Evolutionary conservation across 2,113 vertebrate species (phyloP).

Genomic region (Haemorhous mexicanus): DNA sequence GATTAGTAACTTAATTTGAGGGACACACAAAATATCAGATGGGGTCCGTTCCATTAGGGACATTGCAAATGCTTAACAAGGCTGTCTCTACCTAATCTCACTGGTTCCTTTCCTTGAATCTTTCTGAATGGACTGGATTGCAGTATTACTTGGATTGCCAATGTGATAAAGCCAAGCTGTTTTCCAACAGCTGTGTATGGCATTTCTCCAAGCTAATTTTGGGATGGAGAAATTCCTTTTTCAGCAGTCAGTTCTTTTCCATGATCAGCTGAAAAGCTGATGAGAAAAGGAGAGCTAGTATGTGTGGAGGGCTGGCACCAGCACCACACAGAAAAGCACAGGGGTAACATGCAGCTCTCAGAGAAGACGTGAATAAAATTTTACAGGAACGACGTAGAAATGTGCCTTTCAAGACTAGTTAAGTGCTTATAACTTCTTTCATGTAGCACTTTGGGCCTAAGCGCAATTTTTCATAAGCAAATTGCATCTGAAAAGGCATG

Average conservation of each 20-base stretch:
- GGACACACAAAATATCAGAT: neutral
- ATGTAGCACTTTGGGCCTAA: neutral
- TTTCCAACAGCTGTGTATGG: neutral
- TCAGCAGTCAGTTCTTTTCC: neutral
- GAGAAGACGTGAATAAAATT: neutral
- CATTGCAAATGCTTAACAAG: neutral
- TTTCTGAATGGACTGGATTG: neutral
- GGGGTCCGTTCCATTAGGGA: fast-evolving
- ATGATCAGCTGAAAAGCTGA: neutral
- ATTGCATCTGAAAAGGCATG: neutral
- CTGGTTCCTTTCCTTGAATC: neutral
- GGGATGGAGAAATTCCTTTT: conserved; percentile 8
- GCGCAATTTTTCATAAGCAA: neutral
- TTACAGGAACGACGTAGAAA: neutral
- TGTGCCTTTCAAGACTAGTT: neutral
- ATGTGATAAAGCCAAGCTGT: neutral
- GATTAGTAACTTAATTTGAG: neutral
- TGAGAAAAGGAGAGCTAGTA: neutral
- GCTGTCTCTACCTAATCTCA: neutral
- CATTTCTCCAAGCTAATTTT: conserved; percentile 33
- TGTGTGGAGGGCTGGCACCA: neutral
- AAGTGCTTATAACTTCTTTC: neutral
- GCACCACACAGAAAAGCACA: neutral
- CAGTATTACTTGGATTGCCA: neutral
- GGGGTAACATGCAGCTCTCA: neutral